phyloP scores from a whole-genome alignment of 2,113 vertebrate genomes.

The Carassius carassius region DNA sequence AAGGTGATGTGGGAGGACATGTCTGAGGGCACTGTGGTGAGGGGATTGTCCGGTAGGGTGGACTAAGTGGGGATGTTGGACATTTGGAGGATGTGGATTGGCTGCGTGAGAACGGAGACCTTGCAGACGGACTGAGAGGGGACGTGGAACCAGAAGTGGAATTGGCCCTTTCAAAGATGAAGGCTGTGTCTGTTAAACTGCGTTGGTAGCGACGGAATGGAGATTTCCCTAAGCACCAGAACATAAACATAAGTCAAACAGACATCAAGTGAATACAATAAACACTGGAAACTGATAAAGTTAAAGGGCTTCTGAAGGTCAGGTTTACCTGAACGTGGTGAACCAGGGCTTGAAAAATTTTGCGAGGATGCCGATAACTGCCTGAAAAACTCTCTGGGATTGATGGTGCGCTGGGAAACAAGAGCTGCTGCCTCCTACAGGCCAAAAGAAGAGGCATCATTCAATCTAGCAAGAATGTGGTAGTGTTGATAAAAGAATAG shows the following conservation, averaged over 20 bases:
- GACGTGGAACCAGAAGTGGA: slow-evolving; percentile 57
- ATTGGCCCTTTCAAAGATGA: slow-evolving; percentile 78
- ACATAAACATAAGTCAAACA: neutral
- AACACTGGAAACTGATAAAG: neutral
- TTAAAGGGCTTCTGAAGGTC: neutral
- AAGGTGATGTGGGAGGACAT: slow-evolving; percentile 65
- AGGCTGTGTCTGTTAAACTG: slow-evolving; percentile 84
- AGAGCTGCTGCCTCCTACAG: slow-evolving; percentile 80
- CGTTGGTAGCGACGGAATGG: slow-evolving; percentile 81
- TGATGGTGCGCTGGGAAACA: slow-evolving; percentile 79
- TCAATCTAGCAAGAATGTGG: too few species aligned
- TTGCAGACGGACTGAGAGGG: slow-evolving; percentile 68
- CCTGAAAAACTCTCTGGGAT: slow-evolving; percentile 81
- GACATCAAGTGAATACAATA: neutral
- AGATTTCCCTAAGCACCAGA: slow-evolving; percentile 68
- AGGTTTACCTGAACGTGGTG: slow-evolving; percentile 64
- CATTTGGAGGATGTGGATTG: slow-evolving; percentile 61
- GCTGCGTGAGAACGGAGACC: slow-evolving; percentile 70
- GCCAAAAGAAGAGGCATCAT: neutral
- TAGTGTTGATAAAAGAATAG: too few species aligned
- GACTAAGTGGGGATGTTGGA: slow-evolving; percentile 62
- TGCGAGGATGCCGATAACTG: slow-evolving; percentile 78
- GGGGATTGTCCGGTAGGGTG: slow-evolving; percentile 59
- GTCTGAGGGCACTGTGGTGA: slow-evolving; percentile 52
- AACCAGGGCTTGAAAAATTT: slow-evolving; percentile 70